phyloP scores from a whole-genome alignment of 2,797 vertebrate species.

The Pelochelys cantorii region DNA sequence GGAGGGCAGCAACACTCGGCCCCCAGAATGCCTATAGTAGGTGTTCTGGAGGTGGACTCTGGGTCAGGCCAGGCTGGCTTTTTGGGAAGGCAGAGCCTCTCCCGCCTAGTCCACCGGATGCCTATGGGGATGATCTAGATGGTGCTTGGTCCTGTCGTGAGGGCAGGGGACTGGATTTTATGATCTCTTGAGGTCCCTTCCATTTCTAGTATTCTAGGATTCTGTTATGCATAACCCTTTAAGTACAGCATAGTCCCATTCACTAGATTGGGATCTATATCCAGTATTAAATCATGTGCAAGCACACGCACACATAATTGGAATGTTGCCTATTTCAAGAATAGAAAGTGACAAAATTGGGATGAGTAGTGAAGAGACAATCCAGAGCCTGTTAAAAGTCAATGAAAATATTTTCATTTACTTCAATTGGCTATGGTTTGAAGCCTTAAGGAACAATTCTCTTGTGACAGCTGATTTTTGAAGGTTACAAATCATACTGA shows the following conservation, averaged over 20 bases:
- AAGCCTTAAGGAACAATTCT: background rate
- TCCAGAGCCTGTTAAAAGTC: rapidly evolving
- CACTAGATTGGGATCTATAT: background rate
- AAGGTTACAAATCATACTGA: background rate
- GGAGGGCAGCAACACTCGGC: too few species aligned
- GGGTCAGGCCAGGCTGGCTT: too few species aligned
- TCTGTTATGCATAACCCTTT: background rate
- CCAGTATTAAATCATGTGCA: background rate
- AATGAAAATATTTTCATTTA: background rate
- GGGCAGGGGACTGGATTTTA: too few species aligned
- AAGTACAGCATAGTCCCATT: background rate
- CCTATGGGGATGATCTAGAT: too few species aligned
- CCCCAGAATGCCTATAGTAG: too few species aligned
- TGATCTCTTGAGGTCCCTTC: too few species aligned
- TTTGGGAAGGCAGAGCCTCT: too few species aligned
- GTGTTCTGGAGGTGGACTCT: too few species aligned
- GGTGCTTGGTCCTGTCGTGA: too few species aligned
- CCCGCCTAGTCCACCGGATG: too few species aligned
- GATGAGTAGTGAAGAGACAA: background rate
- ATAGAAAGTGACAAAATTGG: background rate
- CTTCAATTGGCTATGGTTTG: background rate
- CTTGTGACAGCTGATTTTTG: background rate
- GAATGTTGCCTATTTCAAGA: background rate
- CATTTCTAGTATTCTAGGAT: too few species aligned
- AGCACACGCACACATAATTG: background rate